Evolutionary conservation across 2,113 vertebrate species (phyloP), one percentile per base, ranked within the genome.

Genomic region (Dolichotis patagonum): DNA sequence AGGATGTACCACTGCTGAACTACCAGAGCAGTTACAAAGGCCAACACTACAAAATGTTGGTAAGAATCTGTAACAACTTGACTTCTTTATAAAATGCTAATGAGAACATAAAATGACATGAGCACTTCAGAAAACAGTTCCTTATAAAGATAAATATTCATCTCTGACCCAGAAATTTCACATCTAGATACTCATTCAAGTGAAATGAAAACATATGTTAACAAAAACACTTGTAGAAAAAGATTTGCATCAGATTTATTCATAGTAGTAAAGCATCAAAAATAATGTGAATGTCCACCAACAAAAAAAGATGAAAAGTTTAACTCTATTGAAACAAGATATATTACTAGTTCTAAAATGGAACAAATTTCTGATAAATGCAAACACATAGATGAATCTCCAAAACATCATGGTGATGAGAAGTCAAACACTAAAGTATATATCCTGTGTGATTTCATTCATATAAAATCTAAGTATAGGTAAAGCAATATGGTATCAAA

Each of bases 231-330:
- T 94, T 71, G 35, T 8, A 77, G 78, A 65, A 95, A 95, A 73
- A 85, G 41, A 24, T 96, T 90, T 89, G 62, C n/a, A 52, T 91
- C 82, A 95, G 38, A 92, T 93, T 81, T 77, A 93, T 67, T 92
- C n/a, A 81, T 9, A 56, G 38, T 30, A 93, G 41, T 5, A 88
- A 75, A 95, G 78, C 52, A 62, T 0, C 7, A 28, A 67, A 91
- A 94, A 62, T 19, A 85, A 56, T 69, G 26, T 5, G 75, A 92
- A 88, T 20, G 7, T 82, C 41, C 35, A 81, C 46, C 58, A 65
- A 88, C 19, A 85, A 88, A 10, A 91, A 38, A 80, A 14, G n/a
- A 88, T 87, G 85, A 58, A 52, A 96, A 82, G 8, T 14, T 67
- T 13, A 81, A 38, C n/a, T 16, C 38, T 16, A 82, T 62, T 85